A percentile compares a stretch with the other conserved stretches of the same genome.
phyloP scores from a whole-genome alignment of 1,140 invertebrate species.

The Chionoecetes opilio region DNA sequence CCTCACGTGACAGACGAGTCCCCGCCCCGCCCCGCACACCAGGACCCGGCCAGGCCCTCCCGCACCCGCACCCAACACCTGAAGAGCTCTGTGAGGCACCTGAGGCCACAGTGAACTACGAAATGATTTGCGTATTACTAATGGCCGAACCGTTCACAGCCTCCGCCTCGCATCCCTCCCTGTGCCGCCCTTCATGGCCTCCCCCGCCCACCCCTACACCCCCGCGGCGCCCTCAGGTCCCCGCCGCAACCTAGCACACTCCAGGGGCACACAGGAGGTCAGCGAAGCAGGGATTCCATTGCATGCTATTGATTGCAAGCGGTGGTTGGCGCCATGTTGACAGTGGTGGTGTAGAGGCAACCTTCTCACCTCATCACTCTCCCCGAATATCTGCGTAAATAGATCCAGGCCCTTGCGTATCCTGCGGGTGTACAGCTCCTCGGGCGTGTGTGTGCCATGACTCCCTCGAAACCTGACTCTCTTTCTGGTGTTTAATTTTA shows the following conservation, averaged over 20 bases:
- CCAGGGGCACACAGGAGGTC: not conserved
- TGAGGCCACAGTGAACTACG: not conserved
- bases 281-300: not conserved
- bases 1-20: not conserved
- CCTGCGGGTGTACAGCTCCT: slow-evolving; percentile 78
- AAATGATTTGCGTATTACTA: not conserved
- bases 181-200: not conserved
- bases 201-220: not conserved
- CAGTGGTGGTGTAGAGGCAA: not conserved
- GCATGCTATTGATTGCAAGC: slow-evolving; percentile 72
- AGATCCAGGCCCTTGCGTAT: slow-evolving; percentile 83
- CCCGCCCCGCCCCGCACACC: not conserved
- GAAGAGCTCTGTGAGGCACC: not conserved
- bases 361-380: slow-evolving; percentile 84
- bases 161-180: not conserved
- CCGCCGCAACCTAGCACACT: not conserved
- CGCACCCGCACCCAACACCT: not conserved
- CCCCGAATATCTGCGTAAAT: slow-evolving; percentile 84
- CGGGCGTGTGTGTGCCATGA: slow-evolving; percentile 80
- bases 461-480: slow-evolving; percentile 81
- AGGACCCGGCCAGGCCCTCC: not conserved
- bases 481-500: slow-evolving; percentile 82
- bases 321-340: slow-evolving; percentile 68
- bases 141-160: not conserved
- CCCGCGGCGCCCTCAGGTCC: not conserved